These are phyloP conservation scores for Lithophane socia DNA, from an alignment of 2,888 invertebrate species.

Conservation along the genomic window DNA sequence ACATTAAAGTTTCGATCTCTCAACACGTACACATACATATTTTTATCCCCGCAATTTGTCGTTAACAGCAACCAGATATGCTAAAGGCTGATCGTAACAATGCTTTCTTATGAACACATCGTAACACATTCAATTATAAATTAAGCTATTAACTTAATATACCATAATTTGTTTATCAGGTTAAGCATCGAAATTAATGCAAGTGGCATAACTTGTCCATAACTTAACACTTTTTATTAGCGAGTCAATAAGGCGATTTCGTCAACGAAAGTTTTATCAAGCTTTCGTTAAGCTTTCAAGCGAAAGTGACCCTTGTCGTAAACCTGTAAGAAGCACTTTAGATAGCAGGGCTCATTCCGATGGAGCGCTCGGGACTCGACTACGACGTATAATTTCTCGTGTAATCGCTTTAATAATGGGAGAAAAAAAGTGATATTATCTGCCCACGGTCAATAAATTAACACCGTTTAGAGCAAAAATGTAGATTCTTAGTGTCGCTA, in stretches of 20 bases:
- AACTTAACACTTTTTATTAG: conserved; percentile 90
- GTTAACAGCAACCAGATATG: conserved; percentile 79
- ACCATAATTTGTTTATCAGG: conserved; percentile 90
- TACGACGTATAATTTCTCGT: conserved; percentile 90
- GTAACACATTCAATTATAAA: conserved; percentile 89
- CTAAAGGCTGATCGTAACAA: conserved; percentile 84
- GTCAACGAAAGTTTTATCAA: conserved; percentile 85
- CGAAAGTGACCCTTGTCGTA: conserved; percentile 71
- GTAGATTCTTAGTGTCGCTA: conserved; percentile 90
- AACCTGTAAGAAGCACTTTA: conserved; percentile 70
- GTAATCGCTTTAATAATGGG: conserved; percentile 90
- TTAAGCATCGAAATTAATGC: conserved; percentile 90
- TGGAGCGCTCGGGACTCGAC: conserved; percentile 83
- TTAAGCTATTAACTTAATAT: conserved; percentile 90
- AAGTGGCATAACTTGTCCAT: conserved; percentile 90
- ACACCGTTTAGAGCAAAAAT: conserved; percentile 91
- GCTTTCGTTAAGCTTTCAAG: conserved; percentile 60
- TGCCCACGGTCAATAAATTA: conserved; percentile 91
- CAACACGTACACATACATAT: conserved; percentile 68
- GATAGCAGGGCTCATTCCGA: conserved; percentile 63
- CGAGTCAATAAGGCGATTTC: conserved; percentile 88
- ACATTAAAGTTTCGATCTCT: conserved; percentile 73
- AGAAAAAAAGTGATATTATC: conserved; percentile 90
- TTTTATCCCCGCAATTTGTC: conserved; percentile 83
- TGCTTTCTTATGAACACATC: conserved; percentile 85